Evolutionary conservation across 2,113 vertebrate species (phyloP).

Genomic region (Fregata magnificens): DNA sequence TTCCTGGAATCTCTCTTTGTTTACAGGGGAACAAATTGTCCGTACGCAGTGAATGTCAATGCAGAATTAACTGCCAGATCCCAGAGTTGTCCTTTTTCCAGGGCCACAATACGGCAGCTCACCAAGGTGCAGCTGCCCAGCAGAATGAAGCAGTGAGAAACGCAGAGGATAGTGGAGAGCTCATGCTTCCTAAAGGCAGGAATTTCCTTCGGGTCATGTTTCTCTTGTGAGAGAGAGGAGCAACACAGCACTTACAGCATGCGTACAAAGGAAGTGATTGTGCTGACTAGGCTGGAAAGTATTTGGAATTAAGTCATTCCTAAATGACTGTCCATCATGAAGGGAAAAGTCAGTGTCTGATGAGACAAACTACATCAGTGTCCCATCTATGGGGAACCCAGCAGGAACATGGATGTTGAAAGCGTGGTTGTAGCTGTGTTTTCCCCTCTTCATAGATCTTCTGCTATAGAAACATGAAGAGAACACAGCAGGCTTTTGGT

Average conservation of each 20-base stretch:
- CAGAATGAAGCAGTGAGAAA: not conserved
- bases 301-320: not conserved
- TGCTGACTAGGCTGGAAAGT: not conserved
- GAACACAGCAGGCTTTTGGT: not conserved
- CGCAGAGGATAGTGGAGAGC: not conserved
- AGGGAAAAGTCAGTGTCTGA: not conserved
- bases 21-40: not conserved
- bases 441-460: not conserved
- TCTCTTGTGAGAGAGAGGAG: not conserved
- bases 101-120: rapidly evolving
- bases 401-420: not conserved
- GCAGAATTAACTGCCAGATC: not conserved
- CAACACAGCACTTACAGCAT: not conserved
- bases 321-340: not conserved
- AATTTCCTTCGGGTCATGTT: not conserved
- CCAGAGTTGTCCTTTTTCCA: not conserved
- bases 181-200: not conserved
- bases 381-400: not conserved
- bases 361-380: not conserved
- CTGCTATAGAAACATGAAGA: not conserved
- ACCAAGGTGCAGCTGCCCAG: not conserved
- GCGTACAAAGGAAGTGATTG: not conserved
- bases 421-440: not conserved
- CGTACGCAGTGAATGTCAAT: not conserved
- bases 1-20: not conserved